Conservation (phyloP, 2,797 vertebrate species). For the Lagorchestes hirsutus region DNA sequence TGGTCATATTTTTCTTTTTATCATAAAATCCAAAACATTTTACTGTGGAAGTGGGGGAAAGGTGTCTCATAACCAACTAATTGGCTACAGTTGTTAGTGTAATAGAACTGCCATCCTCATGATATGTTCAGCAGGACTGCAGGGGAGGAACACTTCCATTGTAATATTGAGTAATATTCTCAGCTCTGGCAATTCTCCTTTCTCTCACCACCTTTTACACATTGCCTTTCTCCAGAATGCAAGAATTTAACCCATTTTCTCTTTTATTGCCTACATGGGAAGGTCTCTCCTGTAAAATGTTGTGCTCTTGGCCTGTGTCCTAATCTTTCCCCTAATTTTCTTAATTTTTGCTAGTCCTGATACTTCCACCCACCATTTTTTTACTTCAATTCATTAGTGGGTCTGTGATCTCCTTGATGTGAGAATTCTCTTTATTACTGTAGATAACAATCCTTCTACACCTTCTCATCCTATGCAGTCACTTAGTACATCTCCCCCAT, state of each 20-base stretch:
- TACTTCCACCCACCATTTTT: neutral
- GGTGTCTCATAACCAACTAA: neutral
- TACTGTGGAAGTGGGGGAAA: neutral
- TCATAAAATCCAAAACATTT: neutral
- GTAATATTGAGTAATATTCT: neutral
- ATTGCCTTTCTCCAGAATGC: neutral
- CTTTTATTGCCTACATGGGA: neutral
- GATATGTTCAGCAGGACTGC: neutral
- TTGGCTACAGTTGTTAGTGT: neutral
- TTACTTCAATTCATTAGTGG: neutral
- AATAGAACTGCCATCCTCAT: neutral
- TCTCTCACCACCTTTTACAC: neutral
- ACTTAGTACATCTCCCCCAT: neutral
- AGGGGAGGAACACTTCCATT: neutral
- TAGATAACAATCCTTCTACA: neutral
- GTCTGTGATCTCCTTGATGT: neutral
- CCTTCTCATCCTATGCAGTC: neutral
- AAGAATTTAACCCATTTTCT: neutral
- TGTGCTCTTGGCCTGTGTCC: neutral
- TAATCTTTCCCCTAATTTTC: neutral
- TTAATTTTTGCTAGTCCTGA: neutral
- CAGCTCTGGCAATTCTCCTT: neutral
- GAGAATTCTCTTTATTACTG: neutral
- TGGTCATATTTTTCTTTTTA: neutral
- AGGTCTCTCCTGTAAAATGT: neutral